phyloP scores from a whole-genome alignment of 2,797 vertebrate species.

The Hemibagrus guttatus region DNA sequence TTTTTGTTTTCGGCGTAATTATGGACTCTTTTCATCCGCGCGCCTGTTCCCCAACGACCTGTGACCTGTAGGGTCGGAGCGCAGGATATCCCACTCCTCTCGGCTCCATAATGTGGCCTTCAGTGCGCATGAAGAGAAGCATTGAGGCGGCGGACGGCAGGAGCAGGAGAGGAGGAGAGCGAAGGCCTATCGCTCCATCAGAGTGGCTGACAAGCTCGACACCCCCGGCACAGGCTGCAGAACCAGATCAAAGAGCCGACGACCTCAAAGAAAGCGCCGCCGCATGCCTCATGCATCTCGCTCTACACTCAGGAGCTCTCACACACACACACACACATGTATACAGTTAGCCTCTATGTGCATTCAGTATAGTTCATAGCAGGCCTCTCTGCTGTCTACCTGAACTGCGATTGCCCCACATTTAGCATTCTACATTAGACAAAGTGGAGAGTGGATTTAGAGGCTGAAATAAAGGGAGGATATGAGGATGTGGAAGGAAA shows the following conservation, averaged over 20 bases:
- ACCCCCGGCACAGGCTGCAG: constrained; percentile 64
- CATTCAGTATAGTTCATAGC: constrained; percentile 13
- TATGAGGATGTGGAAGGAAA: constrained; percentile 38
- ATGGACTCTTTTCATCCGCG: constrained; percentile 78
- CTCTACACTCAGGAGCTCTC: constrained; percentile 9
- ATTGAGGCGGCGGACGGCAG: constrained; percentile 79
- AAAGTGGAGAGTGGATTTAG: constrained; percentile 31
- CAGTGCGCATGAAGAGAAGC: constrained; percentile 80
- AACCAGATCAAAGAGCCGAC: constrained; percentile 61
- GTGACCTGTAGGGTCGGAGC: constrained; percentile 72
- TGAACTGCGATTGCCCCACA: constrained; percentile 43
- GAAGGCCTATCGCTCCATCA: constrained; percentile 79
- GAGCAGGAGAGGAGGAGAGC: constrained; percentile 67
- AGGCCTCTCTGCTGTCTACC: constrained; percentile 22
- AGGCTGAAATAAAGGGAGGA: constrained; percentile 32
- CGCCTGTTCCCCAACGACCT: constrained; percentile 78
- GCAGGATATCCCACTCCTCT: constrained; percentile 84
- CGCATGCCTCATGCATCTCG: constrained; percentile 43
- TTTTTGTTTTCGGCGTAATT: constrained; percentile 80
- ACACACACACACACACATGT: constrained; percentile 10
- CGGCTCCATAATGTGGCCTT: constrained; percentile 82
- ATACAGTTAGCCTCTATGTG: background rate
- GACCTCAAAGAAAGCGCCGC: constrained; percentile 59
- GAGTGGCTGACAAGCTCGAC: constrained; percentile 78
- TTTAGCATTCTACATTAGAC: constrained; percentile 32